Evolutionary conservation across 2,797 vertebrate genomes (phyloP), one percentile per base, ranked within the genome.

Genomic region (Amniataba percoides): DNA sequence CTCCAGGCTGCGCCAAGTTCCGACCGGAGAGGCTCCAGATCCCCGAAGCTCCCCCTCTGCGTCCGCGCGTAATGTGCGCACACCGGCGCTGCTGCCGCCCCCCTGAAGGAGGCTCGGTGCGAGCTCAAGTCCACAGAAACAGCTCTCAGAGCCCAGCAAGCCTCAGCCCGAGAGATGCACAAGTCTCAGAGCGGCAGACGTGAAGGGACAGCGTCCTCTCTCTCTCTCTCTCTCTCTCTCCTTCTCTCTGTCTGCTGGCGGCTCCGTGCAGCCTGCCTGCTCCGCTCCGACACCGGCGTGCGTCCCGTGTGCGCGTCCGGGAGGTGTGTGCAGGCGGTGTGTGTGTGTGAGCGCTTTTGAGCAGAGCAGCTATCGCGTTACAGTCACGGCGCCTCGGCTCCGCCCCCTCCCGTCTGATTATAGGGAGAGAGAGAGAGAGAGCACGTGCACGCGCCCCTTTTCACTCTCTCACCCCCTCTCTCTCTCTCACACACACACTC

Each of bases 341-440:
- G 94, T 92, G 95, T 85, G 93, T 94, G 94, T 83, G 93, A 94
- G 87, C 81, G 90, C 89, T 94, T 94, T 85, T 93, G 94, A 95
- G 87, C 94, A 74, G 92, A 91, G 85, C 95, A 91, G 91, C 95
- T 93, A 95, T 97, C 96, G 95, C 94, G 94, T 96, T 96, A 96
- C 96, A 95, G 94, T 93, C 94, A 71, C 83, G 82, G 93, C 94
- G 93, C 91, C 91, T 87, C 90, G 92, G 90, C 93, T 89, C 96
- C 97, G 95, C 97, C 96, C 77, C 86, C 92, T 94, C 94, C 86
- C 73, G 88, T 85, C 93, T 90, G 94, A 94, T 94, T 93, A 94
- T 90, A 92, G 89, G 88, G 87, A 83, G 74, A 3, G 52, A 62
- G 70, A 53, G 81, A 59, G 71, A 36, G 40, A 8, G 42, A 0